Base-by-base conservation (phyloP, 2,113 vertebrate genomes). In the Tetraodon nigroviridis region DNA sequence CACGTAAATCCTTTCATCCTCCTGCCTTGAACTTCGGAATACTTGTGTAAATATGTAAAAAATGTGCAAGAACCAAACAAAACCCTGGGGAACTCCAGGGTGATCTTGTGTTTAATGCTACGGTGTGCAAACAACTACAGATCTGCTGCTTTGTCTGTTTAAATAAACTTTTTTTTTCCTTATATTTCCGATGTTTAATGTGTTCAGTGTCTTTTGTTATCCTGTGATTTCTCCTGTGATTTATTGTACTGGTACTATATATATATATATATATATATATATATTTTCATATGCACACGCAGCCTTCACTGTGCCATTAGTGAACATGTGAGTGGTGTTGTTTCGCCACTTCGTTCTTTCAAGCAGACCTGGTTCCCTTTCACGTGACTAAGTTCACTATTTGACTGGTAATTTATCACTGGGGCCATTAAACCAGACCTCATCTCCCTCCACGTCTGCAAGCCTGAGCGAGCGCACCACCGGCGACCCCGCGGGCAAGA, bases 341-440 rank as follows among this genome's bases (percentile, higher is more conserved):
- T 46, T 46, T 46, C n/a, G n/a, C n/a, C n/a, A n/a, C n/a, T n/a
- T n/a, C 5, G n/a, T 17, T 45, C 4, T 45, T 45, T 45, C 44
- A 46, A 46, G 13, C n/a, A 17, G 44, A 17, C 13, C 0, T 51
- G 3, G 14, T 51, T 4, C 20, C 13, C 13, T 11, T 15, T 51
- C 22, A 15, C 13, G 5, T 20, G 8, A 53, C 13, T 47, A 42
- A 27, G 22, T 21, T 5, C 3, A 58, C 1, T 1, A 18, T 44
- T 57, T 54, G 3, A 62, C n/a, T 20, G 21, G 47, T 54, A 48
- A 74, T 71, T 63, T 3, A 54, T 67, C 51, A 61, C 51, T 63
- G 12, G 19, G 20, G 27, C 8, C 51, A n/a, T 42, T 19, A 50
- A 40, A 7, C 52, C 13, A 1, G 18, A 53, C 56, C 69, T 59